phyloP scores from a whole-genome alignment of 2,888 invertebrate species.

The Eristalinus sepulchralis region DNA sequence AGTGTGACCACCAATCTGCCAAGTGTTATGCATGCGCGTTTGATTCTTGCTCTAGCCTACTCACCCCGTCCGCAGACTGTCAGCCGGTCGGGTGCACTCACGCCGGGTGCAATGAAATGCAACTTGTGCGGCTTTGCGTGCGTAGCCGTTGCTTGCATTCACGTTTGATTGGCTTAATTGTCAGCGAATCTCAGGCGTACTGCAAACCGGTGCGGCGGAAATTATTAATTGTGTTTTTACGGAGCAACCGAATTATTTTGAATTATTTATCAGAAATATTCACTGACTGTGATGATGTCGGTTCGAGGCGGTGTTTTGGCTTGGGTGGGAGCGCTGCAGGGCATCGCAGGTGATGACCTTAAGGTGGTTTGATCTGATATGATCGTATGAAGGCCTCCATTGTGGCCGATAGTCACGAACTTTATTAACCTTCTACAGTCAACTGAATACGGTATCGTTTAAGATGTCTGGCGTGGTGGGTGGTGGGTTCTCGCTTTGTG shows the following conservation, averaged over 20 bases:
- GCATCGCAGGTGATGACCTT: not conserved
- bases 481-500: not conserved
- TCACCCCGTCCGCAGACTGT: conserved; percentile 31
- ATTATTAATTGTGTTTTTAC: conserved; percentile 39
- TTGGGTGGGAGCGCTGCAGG: not conserved
- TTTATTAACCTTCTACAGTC: not conserved
- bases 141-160: conserved; percentile 34
- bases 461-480: not conserved
- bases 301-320: not conserved
- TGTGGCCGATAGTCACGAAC: not conserved
- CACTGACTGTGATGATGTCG: not conserved
- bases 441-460: not conserved
- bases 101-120: not conserved
- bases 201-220: conserved; percentile 35
- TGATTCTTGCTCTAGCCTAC: conserved; percentile 40
- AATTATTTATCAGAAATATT: not conserved
- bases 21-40: conserved; percentile 21
- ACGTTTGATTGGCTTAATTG: conserved; percentile 22
- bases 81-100: not conserved
- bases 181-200: conserved; percentile 9
- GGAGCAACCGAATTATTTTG: conserved; percentile 3
- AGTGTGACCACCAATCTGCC: conserved; percentile 43
- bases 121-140: conserved; percentile 40
- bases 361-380: not conserved
- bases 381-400: not conserved